phyloP scores from a whole-genome alignment of 2,888 invertebrate genomes.

The Nesidiocoris tenuis region DNA sequence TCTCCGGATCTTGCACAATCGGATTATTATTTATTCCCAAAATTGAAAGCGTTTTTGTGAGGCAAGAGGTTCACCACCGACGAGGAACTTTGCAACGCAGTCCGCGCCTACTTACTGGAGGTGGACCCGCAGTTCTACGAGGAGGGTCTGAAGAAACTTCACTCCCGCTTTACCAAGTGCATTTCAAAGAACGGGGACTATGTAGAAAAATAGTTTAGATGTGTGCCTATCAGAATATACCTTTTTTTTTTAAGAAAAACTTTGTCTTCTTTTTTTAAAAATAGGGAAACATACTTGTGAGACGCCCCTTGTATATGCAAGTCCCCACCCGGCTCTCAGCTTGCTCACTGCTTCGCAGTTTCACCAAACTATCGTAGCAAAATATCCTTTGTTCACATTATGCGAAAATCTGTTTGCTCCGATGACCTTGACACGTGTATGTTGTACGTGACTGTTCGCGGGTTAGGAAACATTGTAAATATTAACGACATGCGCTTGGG shows the following conservation, averaged over 20 bases:
- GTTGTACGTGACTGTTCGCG: no score
- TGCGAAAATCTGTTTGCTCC: no score
- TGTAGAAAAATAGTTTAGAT: constrained; percentile 10
- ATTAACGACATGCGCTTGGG: no score
- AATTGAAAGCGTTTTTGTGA: constrained; percentile 33
- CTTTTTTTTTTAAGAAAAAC: constrained; percentile 10
- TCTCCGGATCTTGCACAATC: constrained; percentile 32
- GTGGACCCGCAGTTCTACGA: constrained; percentile 8
- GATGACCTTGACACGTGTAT: no score
- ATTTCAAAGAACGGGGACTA: constrained; percentile 8
- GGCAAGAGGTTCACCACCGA: constrained; percentile 21
- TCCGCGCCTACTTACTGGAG: not conserved
- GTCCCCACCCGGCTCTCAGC: not conserved
- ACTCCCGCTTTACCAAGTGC: constrained; percentile 5
- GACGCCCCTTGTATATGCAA: constrained; percentile 1
- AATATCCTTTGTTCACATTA: no score
- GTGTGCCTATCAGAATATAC: constrained; percentile 6
- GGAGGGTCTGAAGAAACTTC: constrained; percentile 16
- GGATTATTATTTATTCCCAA: constrained; percentile 32
- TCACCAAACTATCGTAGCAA: not conserved
- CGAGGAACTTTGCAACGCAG: constrained; percentile 4
- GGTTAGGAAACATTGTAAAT: no score
- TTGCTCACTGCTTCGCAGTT: not conserved
- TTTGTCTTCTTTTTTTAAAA: not conserved
- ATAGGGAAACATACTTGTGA: not conserved